These are phyloP conservation scores for Acrossocheilus fasciatus DNA, from an alignment of 2,797 vertebrate genomes.

Conservation along the genomic window DNA sequence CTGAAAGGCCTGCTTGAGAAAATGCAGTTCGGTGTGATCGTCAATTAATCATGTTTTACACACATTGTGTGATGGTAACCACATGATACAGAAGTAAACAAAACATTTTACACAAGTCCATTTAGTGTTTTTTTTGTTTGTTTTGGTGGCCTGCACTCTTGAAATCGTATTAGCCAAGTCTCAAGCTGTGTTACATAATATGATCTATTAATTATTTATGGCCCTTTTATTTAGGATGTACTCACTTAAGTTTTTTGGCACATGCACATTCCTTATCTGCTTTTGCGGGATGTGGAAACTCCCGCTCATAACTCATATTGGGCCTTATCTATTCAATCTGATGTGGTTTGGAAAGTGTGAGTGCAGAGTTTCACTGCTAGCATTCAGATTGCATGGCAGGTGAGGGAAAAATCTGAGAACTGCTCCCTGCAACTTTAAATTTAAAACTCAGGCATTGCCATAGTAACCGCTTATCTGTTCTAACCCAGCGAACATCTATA, in stretches of 20 bases:
- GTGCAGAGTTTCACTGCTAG: neutral
- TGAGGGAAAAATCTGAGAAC: constrained; percentile 34
- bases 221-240: constrained; percentile 38
- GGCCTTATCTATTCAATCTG: constrained; percentile 11
- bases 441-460: constrained; percentile 56
- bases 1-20: constrained; percentile 36
- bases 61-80: neutral
- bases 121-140: neutral
- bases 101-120: neutral
- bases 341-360: constrained; percentile 35
- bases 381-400: constrained; percentile 29
- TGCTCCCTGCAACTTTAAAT: constrained; percentile 15
- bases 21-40: neutral
- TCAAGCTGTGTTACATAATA: constrained; percentile 29
- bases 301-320: constrained; percentile 38
- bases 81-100: neutral
- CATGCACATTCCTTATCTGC: constrained; percentile 20
- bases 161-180: neutral
- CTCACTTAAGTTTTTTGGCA: constrained; percentile 41
- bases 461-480: constrained; percentile 61
- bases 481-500: constrained; percentile 41
- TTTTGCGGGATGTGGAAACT: constrained; percentile 46
- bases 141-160: neutral
- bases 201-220: constrained; percentile 41
- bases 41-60: constrained; percentile 15